A percentile compares a stretch with the other conserved stretches of the same genome.
Conservation (phyloP, 2,797 vertebrate species). For the Neosilurus hyrtlii region DNA sequence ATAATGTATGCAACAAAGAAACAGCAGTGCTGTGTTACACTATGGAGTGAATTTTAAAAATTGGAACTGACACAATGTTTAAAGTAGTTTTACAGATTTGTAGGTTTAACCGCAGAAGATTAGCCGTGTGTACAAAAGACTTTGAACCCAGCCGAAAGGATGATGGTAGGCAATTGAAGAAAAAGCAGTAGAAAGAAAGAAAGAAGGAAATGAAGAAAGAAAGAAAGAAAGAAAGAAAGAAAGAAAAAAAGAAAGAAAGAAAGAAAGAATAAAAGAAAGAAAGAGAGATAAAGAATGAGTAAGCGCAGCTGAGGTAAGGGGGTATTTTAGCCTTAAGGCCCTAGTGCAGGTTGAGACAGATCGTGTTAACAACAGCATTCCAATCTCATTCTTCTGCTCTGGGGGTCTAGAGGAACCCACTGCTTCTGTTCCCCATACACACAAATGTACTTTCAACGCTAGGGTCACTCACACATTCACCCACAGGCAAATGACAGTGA, state of each 20-base stretch:
- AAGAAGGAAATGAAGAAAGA: not conserved
- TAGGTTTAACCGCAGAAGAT: not conserved
- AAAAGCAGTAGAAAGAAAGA: not conserved
- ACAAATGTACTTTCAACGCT: not conserved
- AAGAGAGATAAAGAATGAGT: not conserved
- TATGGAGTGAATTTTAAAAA: not conserved
- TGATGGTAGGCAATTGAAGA: not conserved
- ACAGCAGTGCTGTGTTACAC: no score
- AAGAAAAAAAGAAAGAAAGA: not conserved
- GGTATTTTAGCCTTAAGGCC: conserved; percentile 51
- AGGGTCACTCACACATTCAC: conserved; percentile 19
- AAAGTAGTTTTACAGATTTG: conserved; percentile 6
- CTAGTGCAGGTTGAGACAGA: conserved; percentile 67
- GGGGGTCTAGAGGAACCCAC: conserved; percentile 36
- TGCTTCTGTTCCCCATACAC: conserved; percentile 33
- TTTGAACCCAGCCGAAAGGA: not conserved
- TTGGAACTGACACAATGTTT: not conserved
- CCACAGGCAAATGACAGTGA: conserved; percentile 41
- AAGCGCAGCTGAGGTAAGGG: conserved; percentile 18
- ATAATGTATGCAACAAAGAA: not conserved
- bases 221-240: not conserved
- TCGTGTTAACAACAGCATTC: conserved; percentile 71
- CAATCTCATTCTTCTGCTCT: conserved; percentile 55
- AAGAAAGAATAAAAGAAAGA: not conserved
- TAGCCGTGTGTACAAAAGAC: not conserved